Evolutionary conservation across 1,140 invertebrate genomes (phyloP).

Genomic region (Gerris buenoi): DNA sequence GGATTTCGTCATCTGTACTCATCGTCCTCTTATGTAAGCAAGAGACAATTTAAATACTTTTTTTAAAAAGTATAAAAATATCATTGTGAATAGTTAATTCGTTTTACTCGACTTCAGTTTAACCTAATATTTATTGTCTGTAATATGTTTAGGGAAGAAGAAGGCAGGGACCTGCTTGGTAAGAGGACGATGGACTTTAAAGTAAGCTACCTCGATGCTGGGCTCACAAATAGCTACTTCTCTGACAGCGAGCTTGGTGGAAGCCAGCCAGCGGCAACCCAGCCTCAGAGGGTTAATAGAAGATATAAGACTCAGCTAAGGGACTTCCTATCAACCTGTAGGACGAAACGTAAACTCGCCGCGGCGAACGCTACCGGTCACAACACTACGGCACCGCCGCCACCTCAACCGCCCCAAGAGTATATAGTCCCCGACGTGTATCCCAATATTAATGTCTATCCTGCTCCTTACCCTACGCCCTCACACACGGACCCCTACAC

Average conservation of each 20-base stretch:
- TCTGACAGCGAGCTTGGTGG: slow-evolving; percentile 65
- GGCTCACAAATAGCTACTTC: slow-evolving; percentile 76
- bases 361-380: slow-evolving; percentile 30
- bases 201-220: slow-evolving; percentile 88
- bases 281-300: slow-evolving; percentile 61
- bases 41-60: no score
- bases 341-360: slow-evolving; percentile 71
- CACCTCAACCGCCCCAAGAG: slow-evolving; percentile 37
- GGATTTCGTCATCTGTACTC: slow-evolving; percentile 95
- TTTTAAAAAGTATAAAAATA: no score
- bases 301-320: slow-evolving; percentile 83
- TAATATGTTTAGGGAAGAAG: slow-evolving; percentile 70
- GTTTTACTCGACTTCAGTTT: no score
- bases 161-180: slow-evolving; percentile 85
- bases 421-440: slow-evolving; percentile 42
- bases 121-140: background rate
- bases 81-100: no score
- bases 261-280: slow-evolving; percentile 28
- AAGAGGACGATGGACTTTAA: slow-evolving; percentile 98
- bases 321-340: slow-evolving; percentile 81
- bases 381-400: slow-evolving; percentile 28
- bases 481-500: slow-evolving; percentile 49
- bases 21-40: slow-evolving; percentile 92
- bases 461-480: slow-evolving; percentile 45
- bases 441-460: slow-evolving; percentile 68